Base-by-base conservation (phyloP, 2,888 invertebrate species). In the Metopia argyrocephala region DNA sequence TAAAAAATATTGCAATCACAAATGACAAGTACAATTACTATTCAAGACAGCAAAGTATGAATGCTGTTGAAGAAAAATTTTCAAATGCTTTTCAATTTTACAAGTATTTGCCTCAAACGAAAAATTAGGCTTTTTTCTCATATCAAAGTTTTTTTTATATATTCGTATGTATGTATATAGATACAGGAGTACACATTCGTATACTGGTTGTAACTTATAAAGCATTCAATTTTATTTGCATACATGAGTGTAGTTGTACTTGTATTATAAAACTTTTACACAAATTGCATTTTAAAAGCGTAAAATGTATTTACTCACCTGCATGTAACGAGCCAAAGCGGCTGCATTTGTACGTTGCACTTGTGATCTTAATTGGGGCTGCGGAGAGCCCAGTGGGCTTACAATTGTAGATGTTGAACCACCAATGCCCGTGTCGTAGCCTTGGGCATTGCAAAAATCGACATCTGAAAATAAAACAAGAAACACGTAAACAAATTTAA, bases 241-340 rank as follows among this genome's bases (percentile, higher is more conserved):
- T n/a, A n/a, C n/a, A n/a, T n/a, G n/a, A n/a, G n/a, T n/a, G n/a
- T n/a, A n/a, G n/a, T n/a, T n/a, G n/a, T n/a, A n/a, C n/a, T n/a
- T n/a, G n/a, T n/a, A n/a, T n/a, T n/a, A n/a, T n/a, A n/a, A n/a
- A 31, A 31, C 31, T 12, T 31, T 31, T 12, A 12, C 12, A 9
- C 2, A 31, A 31, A 31, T 6, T 31, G 6, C 12, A 9, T 9
- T 31, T 9, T 9, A 31, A 5, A 31, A 31, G 28, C 9, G 9
- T 7, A 7, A 9, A 1, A 6, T 31, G 0, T 31, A 48, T 73
- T 12, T 54, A 83, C 83, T 84, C 79, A 85, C 84, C 84, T 85
- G 93, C 93, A 94, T 94, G 87, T 92, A 93, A 71, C 93, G 91
- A 78, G 93, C 93, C 88, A 94, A 93, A 65, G 94, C 94, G 86